Conservation (phyloP, 2,888 invertebrate species). For the Platycheirus albimanus region DNA sequence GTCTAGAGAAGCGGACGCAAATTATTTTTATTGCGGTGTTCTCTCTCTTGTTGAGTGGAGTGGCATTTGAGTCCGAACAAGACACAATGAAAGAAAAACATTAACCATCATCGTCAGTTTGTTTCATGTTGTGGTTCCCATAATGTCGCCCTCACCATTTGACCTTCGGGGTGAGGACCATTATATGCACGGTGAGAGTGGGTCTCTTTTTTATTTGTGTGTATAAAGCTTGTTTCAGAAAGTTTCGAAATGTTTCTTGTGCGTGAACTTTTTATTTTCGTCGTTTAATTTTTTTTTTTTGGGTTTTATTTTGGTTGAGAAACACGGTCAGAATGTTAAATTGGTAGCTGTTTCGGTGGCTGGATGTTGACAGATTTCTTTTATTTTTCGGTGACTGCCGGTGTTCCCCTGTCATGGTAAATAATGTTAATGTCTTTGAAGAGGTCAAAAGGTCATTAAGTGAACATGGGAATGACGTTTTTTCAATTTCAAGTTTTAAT, state of each 20-base stretch:
- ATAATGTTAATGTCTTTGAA: conserved; percentile 31
- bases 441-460: conserved; percentile 57
- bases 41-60: conserved; percentile 48
- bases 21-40: conserved; percentile 64
- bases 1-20: conserved; percentile 51
- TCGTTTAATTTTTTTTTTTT: neutral
- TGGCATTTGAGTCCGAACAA: conserved; percentile 62
- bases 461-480: conserved; percentile 54
- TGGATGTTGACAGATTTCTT: conserved; percentile 32
- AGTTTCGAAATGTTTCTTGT: conserved; percentile 47
- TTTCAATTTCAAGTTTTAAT: neutral
- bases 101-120: conserved; percentile 28
- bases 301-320: conserved; percentile 18
- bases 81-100: conserved; percentile 25
- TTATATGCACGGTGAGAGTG: conserved; percentile 52
- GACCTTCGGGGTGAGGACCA: conserved; percentile 62
- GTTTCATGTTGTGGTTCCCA: conserved; percentile 57
- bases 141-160: conserved; percentile 72
- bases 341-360: conserved; percentile 42
- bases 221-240: conserved; percentile 33
- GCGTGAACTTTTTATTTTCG: conserved; percentile 46
- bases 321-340: conserved; percentile 46
- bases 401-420: conserved; percentile 26
- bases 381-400: neutral
- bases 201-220: conserved; percentile 1